Percentiles rank a stretch among this genome's conserved stretches.
Evolutionary conservation across 1,140 invertebrate species (phyloP).

Genomic region (Pachypeltis micranthus): DNA sequence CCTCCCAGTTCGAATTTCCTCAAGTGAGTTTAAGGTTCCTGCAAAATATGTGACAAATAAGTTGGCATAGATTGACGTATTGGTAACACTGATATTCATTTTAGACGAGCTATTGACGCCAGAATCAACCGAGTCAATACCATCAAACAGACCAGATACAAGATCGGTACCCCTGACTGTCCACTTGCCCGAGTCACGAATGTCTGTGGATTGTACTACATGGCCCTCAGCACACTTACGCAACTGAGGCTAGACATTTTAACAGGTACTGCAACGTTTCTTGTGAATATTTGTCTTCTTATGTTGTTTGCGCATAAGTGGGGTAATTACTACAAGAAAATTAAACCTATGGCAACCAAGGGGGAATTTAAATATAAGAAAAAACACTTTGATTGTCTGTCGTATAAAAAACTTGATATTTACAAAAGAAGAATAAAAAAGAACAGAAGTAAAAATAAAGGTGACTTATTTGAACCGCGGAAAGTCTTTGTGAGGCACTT

Average conservation of each 20-base stretch:
- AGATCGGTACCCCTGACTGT: conserved; percentile 26
- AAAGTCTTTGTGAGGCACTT: too few relatives aligned
- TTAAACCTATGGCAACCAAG: too few relatives aligned
- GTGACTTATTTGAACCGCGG: too few relatives aligned
- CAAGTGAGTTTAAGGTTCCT: conserved; percentile 25
- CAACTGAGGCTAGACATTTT: conserved; percentile 89
- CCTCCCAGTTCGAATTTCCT: conserved; percentile 23
- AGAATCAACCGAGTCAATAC: conserved; percentile 34
- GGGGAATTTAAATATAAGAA: too few relatives aligned
- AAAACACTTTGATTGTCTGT: too few relatives aligned
- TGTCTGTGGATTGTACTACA: conserved; percentile 85
- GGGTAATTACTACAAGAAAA: too few relatives aligned
- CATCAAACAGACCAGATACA: conserved; percentile 21
- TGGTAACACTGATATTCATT: too few relatives aligned
- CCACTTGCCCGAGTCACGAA: conserved; percentile 52
- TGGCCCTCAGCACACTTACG: conserved; percentile 74
- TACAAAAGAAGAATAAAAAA: too few relatives aligned
- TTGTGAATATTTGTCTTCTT: too few relatives aligned
- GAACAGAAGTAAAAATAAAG: too few relatives aligned
- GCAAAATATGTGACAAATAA: background rate
- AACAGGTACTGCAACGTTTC: conserved; percentile 76
- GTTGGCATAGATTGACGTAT: background rate
- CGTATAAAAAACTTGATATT: too few relatives aligned
- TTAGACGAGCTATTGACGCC: conserved; percentile 39
- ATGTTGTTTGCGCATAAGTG: too few relatives aligned